A percentile compares a stretch with the other conserved stretches of the same genome.
Evolutionary conservation across 2,113 vertebrate species (phyloP).

Genomic region (Microcebus ravelobensis): DNA sequence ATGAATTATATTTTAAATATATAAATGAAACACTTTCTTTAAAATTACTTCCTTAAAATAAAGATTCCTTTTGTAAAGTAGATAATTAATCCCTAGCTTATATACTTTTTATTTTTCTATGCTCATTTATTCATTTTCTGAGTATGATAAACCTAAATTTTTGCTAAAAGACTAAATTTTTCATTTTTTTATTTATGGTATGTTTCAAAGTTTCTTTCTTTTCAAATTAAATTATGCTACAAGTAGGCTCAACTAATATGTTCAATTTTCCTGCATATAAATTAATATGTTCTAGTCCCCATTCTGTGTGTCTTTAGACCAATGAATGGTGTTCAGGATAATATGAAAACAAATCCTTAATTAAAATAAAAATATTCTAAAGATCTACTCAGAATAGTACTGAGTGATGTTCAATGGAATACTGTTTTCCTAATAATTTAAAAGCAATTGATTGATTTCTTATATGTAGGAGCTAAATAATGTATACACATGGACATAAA

Average conservation of each 20-base stretch:
- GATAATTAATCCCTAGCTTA: neutral
- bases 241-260: neutral
- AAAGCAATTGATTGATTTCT: neutral
- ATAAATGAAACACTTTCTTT: neutral
- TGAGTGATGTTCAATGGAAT: conserved; percentile 18
- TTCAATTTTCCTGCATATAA: neutral
- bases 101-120: neutral
- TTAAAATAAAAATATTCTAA: conserved; percentile 47
- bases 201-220: neutral
- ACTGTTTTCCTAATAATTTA: conserved; percentile 34
- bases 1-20: neutral
- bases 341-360: conserved; percentile 24
- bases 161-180: neutral
- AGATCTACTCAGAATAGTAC: neutral
- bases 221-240: conserved; percentile 15
- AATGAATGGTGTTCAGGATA: neutral
- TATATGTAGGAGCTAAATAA: too few species aligned
- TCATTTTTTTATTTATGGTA: neutral
- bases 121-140: neutral
- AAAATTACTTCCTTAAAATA: conserved; percentile 25
- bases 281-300: neutral
- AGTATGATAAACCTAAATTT: neutral
- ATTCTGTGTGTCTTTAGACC: neutral
- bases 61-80: neutral
- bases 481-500: too few species aligned